phyloP scores from a whole-genome alignment of 2,113 vertebrate species.

The Panurus biarmicus region DNA sequence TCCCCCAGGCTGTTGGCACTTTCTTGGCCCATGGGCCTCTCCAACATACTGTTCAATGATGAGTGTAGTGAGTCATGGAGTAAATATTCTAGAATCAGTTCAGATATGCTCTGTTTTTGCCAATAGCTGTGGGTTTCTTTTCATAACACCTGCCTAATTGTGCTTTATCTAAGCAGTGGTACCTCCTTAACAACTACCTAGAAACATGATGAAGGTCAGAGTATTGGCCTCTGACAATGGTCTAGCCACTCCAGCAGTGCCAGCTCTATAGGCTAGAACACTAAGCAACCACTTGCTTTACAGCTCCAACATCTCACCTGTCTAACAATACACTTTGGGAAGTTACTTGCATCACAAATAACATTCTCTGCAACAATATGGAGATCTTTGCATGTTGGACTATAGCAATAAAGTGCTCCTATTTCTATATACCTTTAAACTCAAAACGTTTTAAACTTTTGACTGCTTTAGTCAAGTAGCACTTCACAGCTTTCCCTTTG shows the following conservation, averaged over 20 bases:
- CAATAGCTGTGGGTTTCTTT: neutral
- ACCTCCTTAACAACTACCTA: neutral
- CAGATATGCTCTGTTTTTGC: neutral
- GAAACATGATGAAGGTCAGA: neutral
- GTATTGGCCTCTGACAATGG: neutral
- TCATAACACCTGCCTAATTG: neutral
- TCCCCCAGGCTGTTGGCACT: neutral
- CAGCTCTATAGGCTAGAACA: neutral
- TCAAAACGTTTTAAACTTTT: neutral
- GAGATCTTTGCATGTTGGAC: neutral
- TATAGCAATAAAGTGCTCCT: neutral
- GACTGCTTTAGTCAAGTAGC: neutral
- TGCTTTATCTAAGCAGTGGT: neutral
- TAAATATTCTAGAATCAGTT: neutral
- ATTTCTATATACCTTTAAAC: neutral
- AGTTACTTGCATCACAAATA: neutral
- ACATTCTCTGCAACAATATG: neutral
- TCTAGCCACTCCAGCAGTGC: rapidly evolving
- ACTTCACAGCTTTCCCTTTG: neutral
- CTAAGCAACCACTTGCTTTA: neutral
- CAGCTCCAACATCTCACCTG: neutral
- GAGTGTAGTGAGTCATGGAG: neutral
- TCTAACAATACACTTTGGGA: neutral
- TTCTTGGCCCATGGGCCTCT: neutral
- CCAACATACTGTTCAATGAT: neutral